Conservation (phyloP, 2,888 invertebrate species). For the Rhingia rostrata region DNA sequence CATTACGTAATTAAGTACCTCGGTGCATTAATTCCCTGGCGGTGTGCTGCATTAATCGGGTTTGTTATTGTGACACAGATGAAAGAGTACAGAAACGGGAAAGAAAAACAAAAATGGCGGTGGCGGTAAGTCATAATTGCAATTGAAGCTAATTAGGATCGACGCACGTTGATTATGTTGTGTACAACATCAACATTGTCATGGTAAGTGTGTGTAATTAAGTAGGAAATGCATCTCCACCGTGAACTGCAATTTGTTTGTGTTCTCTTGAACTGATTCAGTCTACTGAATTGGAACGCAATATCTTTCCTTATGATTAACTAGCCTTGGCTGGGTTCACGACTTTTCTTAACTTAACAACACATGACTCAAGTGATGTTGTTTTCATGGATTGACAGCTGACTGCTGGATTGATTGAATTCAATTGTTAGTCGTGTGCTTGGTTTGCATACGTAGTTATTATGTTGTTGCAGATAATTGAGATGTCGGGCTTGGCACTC, state of each 20-base stretch:
- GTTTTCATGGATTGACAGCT: no score
- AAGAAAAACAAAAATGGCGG: slow-evolving; percentile 3
- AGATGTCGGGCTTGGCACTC: no score
- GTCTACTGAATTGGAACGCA: slow-evolving; percentile 39
- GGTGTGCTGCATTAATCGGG: slow-evolving; percentile 11
- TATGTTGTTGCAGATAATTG: no score
- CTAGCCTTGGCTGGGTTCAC: not conserved
- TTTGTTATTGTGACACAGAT: slow-evolving; percentile 25
- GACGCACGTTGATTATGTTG: slow-evolving; percentile 55
- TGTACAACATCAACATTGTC: slow-evolving; percentile 25
- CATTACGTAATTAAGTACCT: slow-evolving; percentile 47
- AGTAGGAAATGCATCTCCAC: slow-evolving; percentile 29
- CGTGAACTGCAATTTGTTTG: not conserved
- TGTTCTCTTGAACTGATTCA: slow-evolving; percentile 13
- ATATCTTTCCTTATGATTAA: not conserved
- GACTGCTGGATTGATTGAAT: no score
- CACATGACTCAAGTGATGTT: not conserved
- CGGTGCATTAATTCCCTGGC: slow-evolving; percentile 29
- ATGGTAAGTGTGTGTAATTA: slow-evolving; percentile 23
- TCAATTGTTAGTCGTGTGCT: no score
- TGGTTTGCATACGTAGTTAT: no score
- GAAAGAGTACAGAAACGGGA: not conserved
- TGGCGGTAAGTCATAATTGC: slow-evolving; percentile 45
- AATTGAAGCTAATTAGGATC: slow-evolving; percentile 57
- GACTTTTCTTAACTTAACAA: not conserved